Conservation (phyloP, 2,888 invertebrate genomes). For the Tromatobia lineatoria region DNA sequence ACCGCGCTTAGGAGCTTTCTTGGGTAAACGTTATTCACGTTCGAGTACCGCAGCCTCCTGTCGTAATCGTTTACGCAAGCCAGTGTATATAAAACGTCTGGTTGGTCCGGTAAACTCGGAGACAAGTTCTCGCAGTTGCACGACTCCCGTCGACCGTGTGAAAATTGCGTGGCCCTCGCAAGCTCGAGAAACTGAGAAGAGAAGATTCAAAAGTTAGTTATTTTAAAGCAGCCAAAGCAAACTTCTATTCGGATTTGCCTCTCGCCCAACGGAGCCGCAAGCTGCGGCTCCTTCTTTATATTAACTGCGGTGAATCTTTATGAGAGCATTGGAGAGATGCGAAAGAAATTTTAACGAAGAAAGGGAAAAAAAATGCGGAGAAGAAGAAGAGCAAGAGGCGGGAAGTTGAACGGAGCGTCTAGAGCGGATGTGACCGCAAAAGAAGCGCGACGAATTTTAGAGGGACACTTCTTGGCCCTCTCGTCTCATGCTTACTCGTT, state of each 20-base stretch:
- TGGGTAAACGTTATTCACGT: slow-evolving; percentile 30
- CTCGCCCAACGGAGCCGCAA: slow-evolving; percentile 80
- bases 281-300: slow-evolving; percentile 75
- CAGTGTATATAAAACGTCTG: slow-evolving; percentile 55
- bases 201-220: slow-evolving; percentile 75
- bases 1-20: slow-evolving; percentile 40
- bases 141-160: slow-evolving; percentile 76
- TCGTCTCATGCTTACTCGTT: slow-evolving; percentile 30
- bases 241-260: slow-evolving; percentile 77
- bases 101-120: slow-evolving; percentile 66
- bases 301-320: slow-evolving; percentile 80
- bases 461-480: slow-evolving; percentile 38
- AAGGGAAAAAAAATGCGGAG: slow-evolving; percentile 41
- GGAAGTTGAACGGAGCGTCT: slow-evolving; percentile 35
- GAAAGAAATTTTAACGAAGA: slow-evolving; percentile 24
- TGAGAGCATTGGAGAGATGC: slow-evolving; percentile 60
- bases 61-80: slow-evolving; percentile 60
- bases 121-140: slow-evolving; percentile 56
- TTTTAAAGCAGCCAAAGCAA: slow-evolving; percentile 83
- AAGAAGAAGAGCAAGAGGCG: slow-evolving; percentile 32
- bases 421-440: slow-evolving; percentile 66
- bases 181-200: slow-evolving; percentile 21
- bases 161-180: slow-evolving; percentile 76
- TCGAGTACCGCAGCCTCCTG: slow-evolving; percentile 40
- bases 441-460: slow-evolving; percentile 43